A percentile compares a stretch with the other conserved stretches of the same genome.
Conservation (phyloP, 2,113 vertebrate species). For the Spheniscus mendiculus region DNA sequence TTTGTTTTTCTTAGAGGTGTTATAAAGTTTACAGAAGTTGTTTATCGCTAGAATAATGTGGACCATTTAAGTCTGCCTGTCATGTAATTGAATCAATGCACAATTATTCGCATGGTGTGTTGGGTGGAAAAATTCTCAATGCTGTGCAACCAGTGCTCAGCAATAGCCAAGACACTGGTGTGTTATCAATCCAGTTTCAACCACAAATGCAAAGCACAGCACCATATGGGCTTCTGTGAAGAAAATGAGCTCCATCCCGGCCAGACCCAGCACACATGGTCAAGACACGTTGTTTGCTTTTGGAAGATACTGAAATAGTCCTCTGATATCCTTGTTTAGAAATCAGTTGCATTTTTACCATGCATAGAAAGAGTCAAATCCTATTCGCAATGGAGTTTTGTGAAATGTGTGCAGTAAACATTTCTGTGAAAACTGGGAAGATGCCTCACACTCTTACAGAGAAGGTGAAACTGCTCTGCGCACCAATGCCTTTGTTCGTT, state of each 20-base stretch:
- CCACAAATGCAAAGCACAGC: background rate
- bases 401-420: background rate
- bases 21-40: background rate
- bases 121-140: no score
- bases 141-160: no score
- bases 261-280: background rate
- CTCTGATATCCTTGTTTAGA: background rate
- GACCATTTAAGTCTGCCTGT: no score
- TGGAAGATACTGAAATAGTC: background rate
- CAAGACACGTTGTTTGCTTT: background rate
- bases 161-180: background rate
- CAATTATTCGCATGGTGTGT: background rate
- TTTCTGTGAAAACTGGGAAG: background rate
- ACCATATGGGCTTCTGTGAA: background rate
- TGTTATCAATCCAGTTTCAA: background rate
- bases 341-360: background rate
- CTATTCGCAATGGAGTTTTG: background rate
- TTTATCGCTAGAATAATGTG: background rate
- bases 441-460: background rate
- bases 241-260: background rate
- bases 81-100: background rate
- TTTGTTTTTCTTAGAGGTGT: background rate
- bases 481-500: background rate
- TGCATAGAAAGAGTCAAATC: background rate
- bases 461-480: background rate